Evolutionary conservation across 2,888 invertebrate genomes (phyloP), one percentile per base, ranked within the genome.

Genomic region (Megaustenia siamemsis): DNA sequence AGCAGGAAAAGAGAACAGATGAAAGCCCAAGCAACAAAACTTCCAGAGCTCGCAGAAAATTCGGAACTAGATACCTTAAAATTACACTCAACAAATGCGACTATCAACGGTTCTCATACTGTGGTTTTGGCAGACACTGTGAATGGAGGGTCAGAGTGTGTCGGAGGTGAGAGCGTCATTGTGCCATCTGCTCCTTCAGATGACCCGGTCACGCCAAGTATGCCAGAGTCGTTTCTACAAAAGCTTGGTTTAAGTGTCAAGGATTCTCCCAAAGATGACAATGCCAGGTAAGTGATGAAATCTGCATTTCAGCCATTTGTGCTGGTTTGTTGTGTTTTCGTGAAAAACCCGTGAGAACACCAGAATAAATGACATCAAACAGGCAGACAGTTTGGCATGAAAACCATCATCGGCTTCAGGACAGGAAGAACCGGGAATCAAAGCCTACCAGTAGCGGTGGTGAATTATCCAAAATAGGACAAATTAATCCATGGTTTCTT

Each of bases 11-110:
- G 91, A 28, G 91, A 90, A 68, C 90, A 91, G 82, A 89, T 90
- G 87, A 89, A 90, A 82, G 15, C 53, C 15, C 88, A 88, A 71
- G 81, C 78, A 43, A 90, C 87, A 85, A 89, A 89, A 66, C 91
- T 93, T 89, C 93, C 93, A 28, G 90, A 90, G 73, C 83, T 90
- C 24, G 77, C 88, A 38, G 92, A 92, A 82, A 86, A 90, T 68
- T 87, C 89, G 12, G 93, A 92, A 86, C 86, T 84, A 10, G 89
- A 86, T 80, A 87, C 75, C 66, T 78, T 49, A 35, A 53, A 24
- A n/a, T 45, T 60, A 10, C 38, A 40, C 12, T n/a, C 69, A n/a
- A 40, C 84, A 8, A 43, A 5, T 10, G 45, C 49, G 0, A 1
- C 66, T 1, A 35, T 40, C 3, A 71, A 45, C 43, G 63, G 38